Base-by-base conservation (phyloP, 2,113 vertebrate species). In the Girardinichthys multiradiatus region DNA sequence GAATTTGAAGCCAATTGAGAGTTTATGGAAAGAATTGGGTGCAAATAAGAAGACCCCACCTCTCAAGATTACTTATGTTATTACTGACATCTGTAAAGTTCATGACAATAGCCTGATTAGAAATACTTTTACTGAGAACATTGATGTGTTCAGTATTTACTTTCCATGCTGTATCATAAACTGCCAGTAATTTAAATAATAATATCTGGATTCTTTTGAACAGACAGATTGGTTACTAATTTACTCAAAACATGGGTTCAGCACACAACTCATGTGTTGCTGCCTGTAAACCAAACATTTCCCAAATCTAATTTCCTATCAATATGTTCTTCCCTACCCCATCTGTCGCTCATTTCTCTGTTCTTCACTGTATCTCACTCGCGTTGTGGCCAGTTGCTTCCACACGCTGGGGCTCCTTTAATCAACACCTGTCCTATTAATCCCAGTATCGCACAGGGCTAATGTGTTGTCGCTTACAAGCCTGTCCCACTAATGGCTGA, bases 391-490 rank as follows among this genome's bases (percentile, higher is more conserved):
- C 89, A 88, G 88, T 90, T 88, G 72, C 81, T 65, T 91, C 54
- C 70, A 51, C 89, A 87, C n/a, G 68, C 86, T 81, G 88, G n/a
- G 19, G 80, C 78, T 88, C 79, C 89, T 91, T 92, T 91, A 91
- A 92, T 92, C 89, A 91, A 90, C 92, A 94, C 93, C 93, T 94
- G 92, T 93, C 92, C 93, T 80, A 92, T 94, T 92, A 93, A 92
- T 93, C 89, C 89, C 82, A 68, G 74, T 81, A 77, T 88, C 87
- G 88, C 93, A 88, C 78, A 48, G 76, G 88, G 89, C 87, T 93
- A 93, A 93, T 93, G 91, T 64, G 80, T 84, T 75, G 79, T 83
- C 77, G 80, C 90, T 91, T 89, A 87, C 86, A 83, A 83, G 86
- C 75, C 80, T 86, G 88, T 89, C 27, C 72, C 60, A 63, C 77